Evolutionary conservation across 2,797 vertebrate genomes (phyloP).

Genomic region (Danionella dracula): DNA sequence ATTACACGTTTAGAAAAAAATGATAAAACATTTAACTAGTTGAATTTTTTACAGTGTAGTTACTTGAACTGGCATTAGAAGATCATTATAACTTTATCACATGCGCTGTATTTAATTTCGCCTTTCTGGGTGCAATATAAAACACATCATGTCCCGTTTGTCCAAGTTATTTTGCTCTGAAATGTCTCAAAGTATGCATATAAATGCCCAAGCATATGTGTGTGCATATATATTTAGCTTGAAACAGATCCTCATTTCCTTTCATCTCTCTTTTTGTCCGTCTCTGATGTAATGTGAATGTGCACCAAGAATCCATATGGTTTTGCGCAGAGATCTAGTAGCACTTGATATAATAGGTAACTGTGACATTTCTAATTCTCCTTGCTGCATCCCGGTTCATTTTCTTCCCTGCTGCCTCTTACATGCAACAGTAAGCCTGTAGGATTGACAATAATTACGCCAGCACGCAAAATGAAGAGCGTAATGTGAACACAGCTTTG

Average conservation of each 20-base stretch:
- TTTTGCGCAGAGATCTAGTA: conserved; percentile 75
- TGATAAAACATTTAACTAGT: too few relatives aligned
- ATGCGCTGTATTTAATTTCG: too few relatives aligned
- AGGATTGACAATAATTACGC: conserved; percentile 98
- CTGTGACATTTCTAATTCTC: conserved; percentile 99
- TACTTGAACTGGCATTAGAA: too few relatives aligned
- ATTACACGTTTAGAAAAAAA: too few relatives aligned
- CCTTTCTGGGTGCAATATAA: conserved; percentile 5
- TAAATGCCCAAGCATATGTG: not conserved
- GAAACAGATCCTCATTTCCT: not conserved
- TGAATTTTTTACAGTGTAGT: too few relatives aligned
- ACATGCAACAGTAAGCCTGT: conserved; percentile 97
- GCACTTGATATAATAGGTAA: conserved; percentile 87
- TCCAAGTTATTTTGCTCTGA: too few relatives aligned
- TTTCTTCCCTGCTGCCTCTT: conserved; percentile 93
- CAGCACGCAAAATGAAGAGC: conserved; percentile 92
- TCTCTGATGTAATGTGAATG: conserved; percentile 3
- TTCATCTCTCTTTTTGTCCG: not conserved
- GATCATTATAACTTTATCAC: too few relatives aligned
- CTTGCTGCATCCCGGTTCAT: conserved; percentile 96
- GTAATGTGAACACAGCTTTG: conserved; percentile 95
- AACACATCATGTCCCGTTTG: conserved; percentile 25
- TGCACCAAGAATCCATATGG: conserved; percentile 7
- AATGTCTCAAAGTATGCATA: conserved; percentile 7
- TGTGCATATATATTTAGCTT: not conserved